Percentiles rank a stretch among this genome's conserved stretches.
phyloP scores from a whole-genome alignment of 2,888 invertebrate species.

The Norana najaformis region DNA sequence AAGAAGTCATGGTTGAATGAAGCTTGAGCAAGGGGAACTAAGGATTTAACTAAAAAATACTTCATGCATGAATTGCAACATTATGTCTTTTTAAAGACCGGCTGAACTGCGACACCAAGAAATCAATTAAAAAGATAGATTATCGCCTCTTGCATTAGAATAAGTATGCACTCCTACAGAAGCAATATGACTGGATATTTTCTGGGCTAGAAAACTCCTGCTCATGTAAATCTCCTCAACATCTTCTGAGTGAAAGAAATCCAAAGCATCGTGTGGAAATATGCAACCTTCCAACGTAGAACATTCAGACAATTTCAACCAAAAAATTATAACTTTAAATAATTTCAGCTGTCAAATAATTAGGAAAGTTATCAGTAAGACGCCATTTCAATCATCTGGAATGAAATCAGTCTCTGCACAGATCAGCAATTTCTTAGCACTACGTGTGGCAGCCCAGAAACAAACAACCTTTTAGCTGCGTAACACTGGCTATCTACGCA shows the following conservation, averaged over 20 bases:
- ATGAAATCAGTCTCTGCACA: neutral
- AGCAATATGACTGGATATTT: neutral
- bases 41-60: neutral
- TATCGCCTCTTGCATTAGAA: neutral
- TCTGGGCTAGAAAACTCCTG: neutral
- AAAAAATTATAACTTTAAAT: neutral
- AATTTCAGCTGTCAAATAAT: no score
- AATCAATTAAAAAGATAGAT: neutral
- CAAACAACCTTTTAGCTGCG: no score
- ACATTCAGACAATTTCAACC: neutral
- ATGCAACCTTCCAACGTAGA: no score
- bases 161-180: neutral
- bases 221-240: no score
- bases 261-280: no score
- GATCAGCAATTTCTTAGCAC: neutral
- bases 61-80: neutral
- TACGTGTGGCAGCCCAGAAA: no score
- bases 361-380: neutral
- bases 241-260: neutral
- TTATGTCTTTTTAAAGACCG: neutral
- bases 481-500: no score
- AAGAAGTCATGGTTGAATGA: neutral
- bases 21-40: neutral
- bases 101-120: neutral
- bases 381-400: neutral